These are phyloP conservation scores for Linurgus olivaceus DNA, from an alignment of 2,797 vertebrate species.

Conservation along the genomic window DNA sequence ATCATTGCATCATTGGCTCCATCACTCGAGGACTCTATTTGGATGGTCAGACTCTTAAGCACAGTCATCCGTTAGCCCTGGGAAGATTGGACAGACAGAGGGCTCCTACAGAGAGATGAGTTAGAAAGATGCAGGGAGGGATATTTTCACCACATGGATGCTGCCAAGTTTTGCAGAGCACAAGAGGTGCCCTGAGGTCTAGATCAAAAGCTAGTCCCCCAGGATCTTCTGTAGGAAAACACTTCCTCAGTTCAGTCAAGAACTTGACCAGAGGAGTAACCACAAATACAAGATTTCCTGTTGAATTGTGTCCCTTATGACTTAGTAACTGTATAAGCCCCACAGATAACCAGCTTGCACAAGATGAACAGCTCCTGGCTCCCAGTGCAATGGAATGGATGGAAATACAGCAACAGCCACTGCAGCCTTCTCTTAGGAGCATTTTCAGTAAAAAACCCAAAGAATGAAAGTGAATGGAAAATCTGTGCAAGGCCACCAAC, in stretches of 20 bases:
- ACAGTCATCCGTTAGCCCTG: neutral
- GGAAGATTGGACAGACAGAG: constrained; percentile 56
- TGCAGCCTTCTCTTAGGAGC: neutral
- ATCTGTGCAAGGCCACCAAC: neutral
- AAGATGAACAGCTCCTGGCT: neutral
- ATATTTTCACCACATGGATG: constrained; percentile 23
- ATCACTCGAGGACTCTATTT: neutral
- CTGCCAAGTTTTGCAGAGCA: constrained; percentile 19
- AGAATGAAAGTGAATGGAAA: neutral
- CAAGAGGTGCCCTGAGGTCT: constrained; percentile 18
- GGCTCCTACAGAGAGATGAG: constrained; percentile 18
- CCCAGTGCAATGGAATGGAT: neutral
- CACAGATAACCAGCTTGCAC: neutral
- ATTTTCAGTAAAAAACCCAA: neutral
- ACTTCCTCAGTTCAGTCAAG: neutral
- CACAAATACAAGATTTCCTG: neutral
- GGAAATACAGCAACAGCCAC: neutral
- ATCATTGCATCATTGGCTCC: neutral
- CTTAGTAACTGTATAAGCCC: neutral
- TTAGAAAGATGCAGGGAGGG: constrained; percentile 34
- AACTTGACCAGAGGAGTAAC: neutral
- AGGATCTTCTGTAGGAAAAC: neutral
- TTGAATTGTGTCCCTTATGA: neutral
- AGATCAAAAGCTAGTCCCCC: neutral
- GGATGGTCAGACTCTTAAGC: constrained; percentile 37